Evolutionary conservation across 1,140 invertebrate genomes (phyloP).

Genomic region (Drosophila tani): DNA sequence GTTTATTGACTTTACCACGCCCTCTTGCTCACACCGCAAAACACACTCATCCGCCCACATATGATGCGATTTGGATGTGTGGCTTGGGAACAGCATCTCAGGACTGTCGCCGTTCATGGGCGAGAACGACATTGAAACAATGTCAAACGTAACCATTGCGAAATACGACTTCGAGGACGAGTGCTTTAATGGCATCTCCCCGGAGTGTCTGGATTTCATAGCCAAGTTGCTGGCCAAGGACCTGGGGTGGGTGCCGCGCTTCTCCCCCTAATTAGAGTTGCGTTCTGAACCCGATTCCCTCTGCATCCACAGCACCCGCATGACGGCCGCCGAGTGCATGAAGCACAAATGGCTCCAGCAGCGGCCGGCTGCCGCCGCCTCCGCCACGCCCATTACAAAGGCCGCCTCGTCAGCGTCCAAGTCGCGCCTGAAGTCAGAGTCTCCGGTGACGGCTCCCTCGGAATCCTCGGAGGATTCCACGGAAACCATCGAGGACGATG

Average conservation of each 20-base stretch:
- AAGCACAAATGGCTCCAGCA: conserved; percentile 90
- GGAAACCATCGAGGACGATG: conserved; percentile 68
- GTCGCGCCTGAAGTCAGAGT: conserved; percentile 71
- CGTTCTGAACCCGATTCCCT: conserved; percentile 49
- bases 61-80: conserved; percentile 4
- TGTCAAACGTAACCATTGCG: conserved; percentile 97
- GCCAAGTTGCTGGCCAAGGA: conserved; percentile 94
- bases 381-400: conserved; percentile 71
- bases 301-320: conserved; percentile 87
- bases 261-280: conserved; percentile 60
- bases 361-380: conserved; percentile 83
- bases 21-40: conserved; percentile 14
- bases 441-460: conserved; percentile 62
- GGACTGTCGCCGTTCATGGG: conserved; percentile 99
- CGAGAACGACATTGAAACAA: conserved; percentile 97
- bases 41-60: conserved; percentile 9
- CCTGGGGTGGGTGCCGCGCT: conserved; percentile 90
- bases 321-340: conserved; percentile 90
- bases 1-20: conserved; percentile 75
- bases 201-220: conserved; percentile 97
- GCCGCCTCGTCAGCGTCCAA: conserved; percentile 70
- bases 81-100: conserved; percentile 90
- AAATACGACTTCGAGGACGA: conserved; percentile 98
- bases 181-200: conserved; percentile 95
- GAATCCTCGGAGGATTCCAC: conserved; percentile 66